Evolutionary conservation across 2,113 vertebrate genomes (phyloP).

Genomic region (crab-eating macaque (Macaca fascicularis)): T2T-MFA8v1.1 NC_088375.1:186428001-186428500

Average conservation of each 20-base stretch:
- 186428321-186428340: not conserved
- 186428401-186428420: not conserved
- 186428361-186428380: not conserved
- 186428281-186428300: not conserved
- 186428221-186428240: not conserved
- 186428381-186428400: not conserved
- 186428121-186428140: not conserved
- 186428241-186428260: not conserved
- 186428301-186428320: not conserved
- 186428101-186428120: not conserved
- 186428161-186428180: not conserved
- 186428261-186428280: not conserved
- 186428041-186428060: not conserved
- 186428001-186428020: not conserved
- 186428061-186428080: not conserved
- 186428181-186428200: not conserved
- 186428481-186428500: not conserved
- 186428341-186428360: not conserved
- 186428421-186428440: not conserved
- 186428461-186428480: not conserved
- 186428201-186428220: not conserved
- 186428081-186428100: not conserved
- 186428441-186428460: not conserved
- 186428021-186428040: not conserved
- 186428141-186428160: not conserved